Evolutionary conservation across 1,140 invertebrate species (phyloP).

Genomic region (Polyergus mexicanus): DNA sequence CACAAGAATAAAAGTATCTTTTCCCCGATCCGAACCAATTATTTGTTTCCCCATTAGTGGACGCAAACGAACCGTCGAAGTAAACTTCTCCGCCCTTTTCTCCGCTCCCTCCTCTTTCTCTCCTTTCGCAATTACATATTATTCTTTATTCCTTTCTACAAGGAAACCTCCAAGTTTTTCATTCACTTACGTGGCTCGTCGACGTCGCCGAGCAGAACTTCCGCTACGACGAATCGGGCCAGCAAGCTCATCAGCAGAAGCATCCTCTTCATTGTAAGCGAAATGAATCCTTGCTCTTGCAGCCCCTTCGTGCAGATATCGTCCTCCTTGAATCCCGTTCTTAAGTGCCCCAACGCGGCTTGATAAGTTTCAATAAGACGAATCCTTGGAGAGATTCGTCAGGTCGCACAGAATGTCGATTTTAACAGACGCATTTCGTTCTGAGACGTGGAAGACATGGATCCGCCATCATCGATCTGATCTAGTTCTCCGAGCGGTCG

Average conservation of each 20-base stretch:
- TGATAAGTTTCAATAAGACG: conserved; percentile 72
- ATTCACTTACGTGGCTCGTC: conserved; percentile 80
- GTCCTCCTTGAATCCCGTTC: conserved; percentile 43
- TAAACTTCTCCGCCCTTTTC: too few species aligned
- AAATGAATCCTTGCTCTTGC: conserved; percentile 29
- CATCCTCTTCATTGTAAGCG: conserved; percentile 72
- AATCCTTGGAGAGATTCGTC: conserved; percentile 47
- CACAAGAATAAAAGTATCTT: conserved; percentile 12
- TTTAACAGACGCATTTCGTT: conserved; percentile 23
- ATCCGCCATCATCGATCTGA: conserved; percentile 45
- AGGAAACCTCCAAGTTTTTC: conserved; percentile 54
- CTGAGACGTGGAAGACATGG: conserved; percentile 2
- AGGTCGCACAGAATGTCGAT: conserved; percentile 30
- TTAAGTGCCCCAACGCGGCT: conserved; percentile 49
- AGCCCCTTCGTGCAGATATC: conserved; percentile 17
- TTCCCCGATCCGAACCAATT: conserved; percentile 41
- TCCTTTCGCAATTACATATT: conserved; percentile 25
- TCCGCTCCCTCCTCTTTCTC: too few species aligned
- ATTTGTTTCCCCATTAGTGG: conserved; percentile 44
- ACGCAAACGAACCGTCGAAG: neutral
- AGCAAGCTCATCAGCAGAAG: conserved; percentile 76
- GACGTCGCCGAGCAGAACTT: conserved; percentile 74
- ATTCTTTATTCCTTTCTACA: conserved; percentile 29
- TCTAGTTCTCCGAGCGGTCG: neutral
- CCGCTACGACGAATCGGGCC: conserved; percentile 73